These are phyloP conservation scores for Ciconia boyciana DNA, from an alignment of 2,113 vertebrate genomes.

Conservation along the genomic window DNA sequence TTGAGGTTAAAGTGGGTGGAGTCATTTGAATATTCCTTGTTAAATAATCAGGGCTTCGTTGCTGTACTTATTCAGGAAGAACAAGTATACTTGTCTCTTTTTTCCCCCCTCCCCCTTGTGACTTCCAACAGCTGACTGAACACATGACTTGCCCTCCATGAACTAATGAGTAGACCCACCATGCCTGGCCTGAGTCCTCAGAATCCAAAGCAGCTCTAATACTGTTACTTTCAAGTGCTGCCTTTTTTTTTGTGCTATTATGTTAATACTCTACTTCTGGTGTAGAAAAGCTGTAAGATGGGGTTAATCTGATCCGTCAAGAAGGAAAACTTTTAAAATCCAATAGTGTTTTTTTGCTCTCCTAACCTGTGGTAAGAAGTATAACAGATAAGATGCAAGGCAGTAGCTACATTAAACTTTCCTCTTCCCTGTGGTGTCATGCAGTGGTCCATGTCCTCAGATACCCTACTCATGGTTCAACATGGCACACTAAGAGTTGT, in stretches of 20 bases:
- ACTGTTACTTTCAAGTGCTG: neutral
- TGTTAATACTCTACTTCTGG: neutral
- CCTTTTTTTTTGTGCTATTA: neutral
- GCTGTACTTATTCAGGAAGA: conserved; percentile 54
- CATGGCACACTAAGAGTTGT: neutral
- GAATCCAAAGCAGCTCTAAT: conserved; percentile 21
- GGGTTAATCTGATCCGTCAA: neutral
- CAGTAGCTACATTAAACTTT: neutral
- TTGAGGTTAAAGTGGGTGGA: conserved; percentile 41
- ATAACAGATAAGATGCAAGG: neutral
- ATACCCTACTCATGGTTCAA: neutral
- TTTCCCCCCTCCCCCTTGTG: conserved; percentile 58
- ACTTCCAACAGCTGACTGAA: conserved; percentile 73
- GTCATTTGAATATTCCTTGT: conserved; percentile 37
- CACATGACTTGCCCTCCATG: conserved; percentile 66
- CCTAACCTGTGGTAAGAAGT: neutral
- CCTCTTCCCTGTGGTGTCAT: neutral
- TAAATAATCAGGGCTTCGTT: conserved; percentile 5
- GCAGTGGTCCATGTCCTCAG: neutral
- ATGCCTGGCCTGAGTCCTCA: neutral
- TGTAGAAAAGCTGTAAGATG: neutral
- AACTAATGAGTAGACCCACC: conserved; percentile 58
- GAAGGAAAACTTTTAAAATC: neutral
- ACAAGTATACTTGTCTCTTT: conserved; percentile 56
- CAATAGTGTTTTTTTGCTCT: neutral